Evolutionary conservation across 1,140 invertebrate genomes (phyloP), one percentile per base, ranked within the genome.

Genomic region (Heliconius himera): DNA sequence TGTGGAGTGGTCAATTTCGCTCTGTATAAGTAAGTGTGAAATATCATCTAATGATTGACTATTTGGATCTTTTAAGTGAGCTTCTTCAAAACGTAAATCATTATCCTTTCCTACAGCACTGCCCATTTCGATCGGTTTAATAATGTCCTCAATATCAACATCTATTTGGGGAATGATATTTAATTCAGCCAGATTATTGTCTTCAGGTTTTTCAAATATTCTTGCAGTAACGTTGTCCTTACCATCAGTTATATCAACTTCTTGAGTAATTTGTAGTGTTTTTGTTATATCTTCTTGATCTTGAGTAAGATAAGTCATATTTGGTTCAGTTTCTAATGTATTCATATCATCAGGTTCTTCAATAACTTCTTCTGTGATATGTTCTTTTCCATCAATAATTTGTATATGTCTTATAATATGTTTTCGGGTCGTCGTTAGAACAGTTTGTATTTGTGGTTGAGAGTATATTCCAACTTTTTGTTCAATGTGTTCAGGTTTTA

Each of bases 341-440:
- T 93, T 87, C 8, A 92, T 89, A 85, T 97, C 96, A 86, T 97
- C 96, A 54, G 97, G 96, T 91, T 97, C 96, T 91, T 97, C 96
- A 81, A 97, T 95, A 0, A 97, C 93, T 94, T 97, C 96, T 92
- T 97, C 97, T 1, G 95, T 96, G 0, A 96, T 95, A 77, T 96
- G 95, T 91, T 97, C 96, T 93, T 97, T 97, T 0, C 97, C 97
- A 91, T 98, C 96, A 73, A 98, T 96, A 8, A 98, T 96, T 0
- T 96, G 96, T 9, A 97, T 95, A 84, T 96, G 96, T 83, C 97
- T 95, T 56, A 97, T 97, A 22, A 97, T 96, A 74, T 95, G 96
- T 84, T 95, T 95, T 79, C 95, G 96, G 89, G 95, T 97, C 83
- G 96, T 90, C 49, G 88, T 92, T 71, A 91, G 89, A 82, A 90